These are phyloP conservation scores for Anarhynchus alexandrinus DNA, from an alignment of 2,113 vertebrate species.

Conservation along the genomic window DNA sequence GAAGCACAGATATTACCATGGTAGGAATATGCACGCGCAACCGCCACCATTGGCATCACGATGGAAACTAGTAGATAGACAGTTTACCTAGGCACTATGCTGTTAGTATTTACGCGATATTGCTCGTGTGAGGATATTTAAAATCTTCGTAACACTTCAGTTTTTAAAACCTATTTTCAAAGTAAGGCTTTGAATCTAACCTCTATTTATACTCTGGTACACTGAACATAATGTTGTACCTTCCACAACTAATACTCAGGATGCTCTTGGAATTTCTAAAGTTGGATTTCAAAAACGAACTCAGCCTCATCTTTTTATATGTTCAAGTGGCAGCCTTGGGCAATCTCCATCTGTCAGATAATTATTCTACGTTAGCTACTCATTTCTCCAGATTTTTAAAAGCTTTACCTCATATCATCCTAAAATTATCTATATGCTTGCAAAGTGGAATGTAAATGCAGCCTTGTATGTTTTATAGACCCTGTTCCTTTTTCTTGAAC, in stretches of 20 bases:
- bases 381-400: slow-evolving; percentile 56
- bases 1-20: not conserved
- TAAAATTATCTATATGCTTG: slow-evolving; percentile 39
- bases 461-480: not conserved
- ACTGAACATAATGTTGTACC: slow-evolving; percentile 11
- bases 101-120: not conserved
- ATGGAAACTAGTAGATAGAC: not conserved
- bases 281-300: slow-evolving; percentile 22
- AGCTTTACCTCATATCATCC: slow-evolving; percentile 43
- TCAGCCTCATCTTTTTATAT: slow-evolving; percentile 34
- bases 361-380: slow-evolving; percentile 56
- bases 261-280: slow-evolving; percentile 50
- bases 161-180: not conserved
- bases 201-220: not conserved
- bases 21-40: not conserved
- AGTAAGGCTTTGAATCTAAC: not conserved
- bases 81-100: not conserved
- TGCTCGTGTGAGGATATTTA: not conserved
- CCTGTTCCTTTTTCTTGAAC: not conserved
- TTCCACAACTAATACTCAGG: slow-evolving; percentile 20
- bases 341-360: slow-evolving; percentile 66
- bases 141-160: not conserved
- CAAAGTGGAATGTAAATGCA: slow-evolving; percentile 27
- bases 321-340: slow-evolving; percentile 57
- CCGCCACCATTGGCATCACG: not conserved